phyloP scores from a whole-genome alignment of 2,888 invertebrate genomes.

The Brenthis ino region DNA sequence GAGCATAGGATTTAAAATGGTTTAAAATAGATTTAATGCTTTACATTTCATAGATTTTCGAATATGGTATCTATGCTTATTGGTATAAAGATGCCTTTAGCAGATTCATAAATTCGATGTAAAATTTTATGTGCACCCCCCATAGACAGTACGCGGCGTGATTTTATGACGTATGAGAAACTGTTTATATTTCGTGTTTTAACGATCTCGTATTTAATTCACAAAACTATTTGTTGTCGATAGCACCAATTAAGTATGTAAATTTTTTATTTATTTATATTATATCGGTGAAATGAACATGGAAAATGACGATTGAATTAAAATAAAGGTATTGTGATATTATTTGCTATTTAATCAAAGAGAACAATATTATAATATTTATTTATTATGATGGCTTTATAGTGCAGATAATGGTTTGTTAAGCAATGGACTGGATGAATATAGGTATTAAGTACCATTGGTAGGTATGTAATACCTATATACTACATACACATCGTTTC shows the following conservation, averaged over 20 bases:
- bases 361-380: constrained; percentile 14
- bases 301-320: constrained; percentile 11
- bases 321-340: constrained; percentile 13
- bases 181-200: constrained; percentile 26
- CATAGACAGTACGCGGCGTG: constrained; percentile 38
- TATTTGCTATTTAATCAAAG: constrained; percentile 7
- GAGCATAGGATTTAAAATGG: constrained; percentile 1
- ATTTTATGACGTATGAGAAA: constrained; percentile 44
- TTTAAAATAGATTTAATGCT: neutral
- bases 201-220: constrained; percentile 41
- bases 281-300: constrained; percentile 5
- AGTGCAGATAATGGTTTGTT: neutral
- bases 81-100: neutral
- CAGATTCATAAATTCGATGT: constrained; percentile 10
- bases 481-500: no score
- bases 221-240: constrained; percentile 32
- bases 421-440: no score
- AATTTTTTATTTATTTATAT: constrained; percentile 15
- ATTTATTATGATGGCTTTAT: neutral
- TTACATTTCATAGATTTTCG: neutral
- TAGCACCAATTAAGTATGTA: constrained; percentile 18
- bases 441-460: no score
- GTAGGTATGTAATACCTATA: no score
- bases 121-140: constrained; percentile 41
- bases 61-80: neutral